A percentile compares a stretch with the other conserved stretches of the same genome.
phyloP scores from a whole-genome alignment of 2,113 vertebrate genomes.

The Microtus oregoni region DNA sequence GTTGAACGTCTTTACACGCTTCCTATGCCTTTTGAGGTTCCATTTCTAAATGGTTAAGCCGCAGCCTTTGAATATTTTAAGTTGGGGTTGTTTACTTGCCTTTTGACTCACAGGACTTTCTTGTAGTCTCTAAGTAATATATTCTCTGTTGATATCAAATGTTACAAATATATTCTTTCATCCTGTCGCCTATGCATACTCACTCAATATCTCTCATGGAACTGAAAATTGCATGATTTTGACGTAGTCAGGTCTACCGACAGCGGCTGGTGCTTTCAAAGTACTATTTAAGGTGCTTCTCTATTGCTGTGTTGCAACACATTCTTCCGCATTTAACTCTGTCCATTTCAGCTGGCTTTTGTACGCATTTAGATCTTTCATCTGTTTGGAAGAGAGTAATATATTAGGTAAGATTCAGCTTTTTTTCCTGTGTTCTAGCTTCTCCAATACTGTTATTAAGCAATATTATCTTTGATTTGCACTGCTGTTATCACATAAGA shows the following conservation, averaged over 20 bases:
- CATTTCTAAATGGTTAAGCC: conserved; percentile 39
- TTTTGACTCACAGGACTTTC: conserved; percentile 5
- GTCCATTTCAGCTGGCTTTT: neutral
- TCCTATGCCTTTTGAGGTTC: conserved; percentile 48
- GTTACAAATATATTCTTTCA: conserved; percentile 5
- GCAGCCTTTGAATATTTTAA: conserved; percentile 30
- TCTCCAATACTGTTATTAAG: conserved; percentile 37
- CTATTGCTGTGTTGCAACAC: neutral
- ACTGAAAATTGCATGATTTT: conserved; percentile 5
- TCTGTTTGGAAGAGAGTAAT: neutral
- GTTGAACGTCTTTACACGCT: conserved; percentile 32
- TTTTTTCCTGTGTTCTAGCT: conserved; percentile 29
- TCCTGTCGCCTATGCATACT: neutral
- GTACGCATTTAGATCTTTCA: conserved; percentile 27
- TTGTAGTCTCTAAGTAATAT: conserved; percentile 41
- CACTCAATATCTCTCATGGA: conserved; percentile 1
- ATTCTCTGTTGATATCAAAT: conserved; percentile 33
- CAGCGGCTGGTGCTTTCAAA: neutral
- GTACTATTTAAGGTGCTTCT: neutral
- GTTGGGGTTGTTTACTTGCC: conserved; percentile 29
- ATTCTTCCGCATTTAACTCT: conserved; percentile 1
- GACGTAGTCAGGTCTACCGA: neutral
- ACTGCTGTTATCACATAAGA: neutral
- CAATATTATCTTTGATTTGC: conserved; percentile 53
- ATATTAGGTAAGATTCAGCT: neutral